Conservation (phyloP, 1,140 invertebrate genomes). For the Drosophila seguyi region DNA sequence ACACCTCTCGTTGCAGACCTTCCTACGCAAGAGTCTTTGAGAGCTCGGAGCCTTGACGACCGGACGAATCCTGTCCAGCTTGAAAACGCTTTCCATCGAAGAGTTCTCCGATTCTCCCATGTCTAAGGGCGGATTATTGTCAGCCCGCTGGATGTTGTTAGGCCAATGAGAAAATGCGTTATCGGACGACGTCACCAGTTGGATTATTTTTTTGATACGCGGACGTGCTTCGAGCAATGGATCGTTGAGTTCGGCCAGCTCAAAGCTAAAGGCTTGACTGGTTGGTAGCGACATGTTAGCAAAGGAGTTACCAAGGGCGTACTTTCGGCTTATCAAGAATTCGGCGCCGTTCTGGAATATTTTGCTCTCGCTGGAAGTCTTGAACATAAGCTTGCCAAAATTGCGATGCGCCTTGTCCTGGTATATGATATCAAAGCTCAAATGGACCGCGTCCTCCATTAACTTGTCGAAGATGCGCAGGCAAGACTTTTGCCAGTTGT, state of each 20-base stretch:
- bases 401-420: background rate
- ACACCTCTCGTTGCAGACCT: background rate
- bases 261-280: background rate
- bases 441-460: background rate
- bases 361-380: background rate
- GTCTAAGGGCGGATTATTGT: too few relatives aligned
- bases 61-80: background rate
- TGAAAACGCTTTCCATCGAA: background rate
- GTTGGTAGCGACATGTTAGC: too few relatives aligned
- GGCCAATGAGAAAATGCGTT: too few relatives aligned
- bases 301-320: background rate
- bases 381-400: slow-evolving; percentile 43
- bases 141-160: background rate
- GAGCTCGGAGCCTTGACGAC: background rate
- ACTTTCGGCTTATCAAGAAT: slow-evolving; percentile 11
- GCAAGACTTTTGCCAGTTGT: slow-evolving; percentile 20
- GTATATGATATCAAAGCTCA: background rate
- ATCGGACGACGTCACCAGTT: slow-evolving; percentile 8
- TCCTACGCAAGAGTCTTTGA: background rate
- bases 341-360: slow-evolving; percentile 4
- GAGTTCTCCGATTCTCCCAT: background rate
- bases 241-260: slow-evolving; percentile 37
- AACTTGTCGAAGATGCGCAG: slow-evolving; percentile 2
- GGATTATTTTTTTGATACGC: background rate
- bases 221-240: background rate